Evolutionary conservation across 2,797 vertebrate species (phyloP), one percentile per base, ranked within the genome.

Genomic region (Danionella dracula): DNA sequence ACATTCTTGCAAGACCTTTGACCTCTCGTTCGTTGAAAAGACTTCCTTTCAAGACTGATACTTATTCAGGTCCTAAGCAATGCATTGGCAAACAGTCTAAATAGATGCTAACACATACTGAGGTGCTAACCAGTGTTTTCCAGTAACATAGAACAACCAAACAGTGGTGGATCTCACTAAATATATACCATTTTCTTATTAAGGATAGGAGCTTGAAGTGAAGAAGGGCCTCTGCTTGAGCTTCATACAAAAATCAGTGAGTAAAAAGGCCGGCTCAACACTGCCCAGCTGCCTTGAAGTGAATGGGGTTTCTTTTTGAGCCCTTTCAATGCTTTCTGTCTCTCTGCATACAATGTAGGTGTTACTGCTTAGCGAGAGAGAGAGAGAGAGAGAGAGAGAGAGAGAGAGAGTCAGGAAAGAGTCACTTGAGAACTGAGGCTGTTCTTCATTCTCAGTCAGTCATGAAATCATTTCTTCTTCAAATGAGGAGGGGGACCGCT

Each of bases 191-290:
- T 76, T 79, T 79, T 66, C 66, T 80, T 70, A 77, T 46, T 55
- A 79, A 48, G 71, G 76, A 68, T 3, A 73, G 50, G 21, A 73
- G 71, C 67, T 72, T 29, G 31, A n/a, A n/a, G n/a, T n/a, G 71
- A 76, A 27, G 23, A 27, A 27, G 23, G 73, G 76, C 64, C 68
- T 80, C 60, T 46, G 35, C 38, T 61, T 0, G 0, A 51, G 81
- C 77, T 85, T 81, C 82, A 84, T 79, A 86, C 83, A 85, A 86
- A 72, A 88, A 89, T 76, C 82, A 83, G 76, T 83, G 86, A 87
- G 87, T 84, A 84, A 88, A 88, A 83, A 87, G 86, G 80, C 84
- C 78, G 71, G 82, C 74, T 2, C 66, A 86, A 31, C 76, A 40
- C 79, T 70, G 81, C 84, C 82, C 88, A 87, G 84, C 85, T 88